A percentile compares a stretch with the other conserved stretches of the same genome.
Evolutionary conservation across 2,113 vertebrate genomes (phyloP).

Genomic region (Hirundichthys speculiger): DNA sequence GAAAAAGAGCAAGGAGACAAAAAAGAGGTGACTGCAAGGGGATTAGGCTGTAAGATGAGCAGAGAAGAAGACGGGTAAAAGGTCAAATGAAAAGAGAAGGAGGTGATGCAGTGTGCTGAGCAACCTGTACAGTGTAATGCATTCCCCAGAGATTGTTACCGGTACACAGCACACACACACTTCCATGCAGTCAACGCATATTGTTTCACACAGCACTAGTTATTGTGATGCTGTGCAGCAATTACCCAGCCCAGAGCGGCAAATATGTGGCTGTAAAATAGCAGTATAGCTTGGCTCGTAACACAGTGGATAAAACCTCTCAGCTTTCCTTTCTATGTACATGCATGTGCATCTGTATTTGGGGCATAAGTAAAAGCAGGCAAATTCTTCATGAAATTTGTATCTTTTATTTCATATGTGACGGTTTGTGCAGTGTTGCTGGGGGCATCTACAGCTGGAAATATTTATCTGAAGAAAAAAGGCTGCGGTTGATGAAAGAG

Average conservation of each 20-base stretch:
- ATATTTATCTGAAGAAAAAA: conserved; percentile 15
- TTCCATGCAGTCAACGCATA: conserved; percentile 53
- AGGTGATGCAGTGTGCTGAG: conserved; percentile 6
- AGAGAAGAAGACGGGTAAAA: conserved; percentile 2
- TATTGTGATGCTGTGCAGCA: conserved; percentile 56
- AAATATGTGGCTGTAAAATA: conserved; percentile 51
- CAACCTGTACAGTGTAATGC: conserved; percentile 41
- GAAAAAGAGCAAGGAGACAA: background rate
- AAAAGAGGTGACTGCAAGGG: background rate
- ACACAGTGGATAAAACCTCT: conserved; percentile 69
- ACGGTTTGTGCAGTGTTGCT: conserved; percentile 8
- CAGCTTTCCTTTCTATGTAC: background rate
- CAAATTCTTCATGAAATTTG: conserved; percentile 65
- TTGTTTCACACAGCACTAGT: conserved; percentile 53
- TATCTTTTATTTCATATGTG: conserved; percentile 57
- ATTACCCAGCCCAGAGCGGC: conserved; percentile 64
- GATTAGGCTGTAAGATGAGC: background rate
- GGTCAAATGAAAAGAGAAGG: conserved; percentile 9
- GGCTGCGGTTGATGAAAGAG: background rate
- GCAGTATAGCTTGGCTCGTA: conserved; percentile 44
- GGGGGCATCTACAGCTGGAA: conserved; percentile 22
- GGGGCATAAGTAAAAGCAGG: conserved; percentile 37
- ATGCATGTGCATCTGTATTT: conserved; percentile 5
- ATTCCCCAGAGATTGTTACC: conserved; percentile 48
- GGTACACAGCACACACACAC: conserved; percentile 10